These are phyloP conservation scores for Choristoneura rosaceana DNA, from an alignment of 2,888 invertebrate species.

Conservation along the genomic window DNA sequence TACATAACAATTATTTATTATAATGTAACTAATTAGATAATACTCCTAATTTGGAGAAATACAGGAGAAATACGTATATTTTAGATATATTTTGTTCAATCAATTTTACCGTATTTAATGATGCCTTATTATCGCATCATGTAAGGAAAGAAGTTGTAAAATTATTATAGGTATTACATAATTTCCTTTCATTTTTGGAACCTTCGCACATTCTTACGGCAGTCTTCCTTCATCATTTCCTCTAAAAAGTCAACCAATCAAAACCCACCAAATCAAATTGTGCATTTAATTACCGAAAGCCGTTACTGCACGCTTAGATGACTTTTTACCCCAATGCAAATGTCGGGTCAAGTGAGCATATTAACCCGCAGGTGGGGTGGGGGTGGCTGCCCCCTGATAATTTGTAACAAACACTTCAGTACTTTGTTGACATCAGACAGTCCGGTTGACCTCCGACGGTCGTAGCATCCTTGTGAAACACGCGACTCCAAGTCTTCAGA, in stretches of 20 bases:
- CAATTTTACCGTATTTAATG: no score
- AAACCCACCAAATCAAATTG: slow-evolving; percentile 33
- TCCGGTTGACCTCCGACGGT: slow-evolving; percentile 73
- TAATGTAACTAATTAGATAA: no score
- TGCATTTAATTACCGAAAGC: slow-evolving; percentile 46
- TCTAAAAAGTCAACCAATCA: slow-evolving; percentile 11
- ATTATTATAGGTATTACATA: no score
- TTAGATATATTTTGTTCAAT: no score
- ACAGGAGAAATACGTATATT: no score
- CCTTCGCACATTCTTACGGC: not conserved
- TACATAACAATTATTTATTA: no score
- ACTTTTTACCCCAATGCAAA: slow-evolving; percentile 66
- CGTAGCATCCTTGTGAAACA: slow-evolving; percentile 55
- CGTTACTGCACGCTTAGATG: slow-evolving; percentile 72
- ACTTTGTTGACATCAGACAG: slow-evolving; percentile 70
- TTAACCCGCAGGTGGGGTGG: slow-evolving; percentile 75
- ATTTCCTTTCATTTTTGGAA: not conserved
- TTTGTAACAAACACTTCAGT: slow-evolving; percentile 77
- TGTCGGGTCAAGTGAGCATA: slow-evolving; percentile 77
- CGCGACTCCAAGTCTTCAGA: slow-evolving; percentile 33
- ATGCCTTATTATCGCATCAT: no score
- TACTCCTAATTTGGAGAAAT: no score
- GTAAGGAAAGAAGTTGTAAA: no score
- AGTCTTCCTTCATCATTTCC: not conserved
- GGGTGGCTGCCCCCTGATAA: slow-evolving; percentile 74